phyloP scores from a whole-genome alignment of 2,113 vertebrate species.

The Leucoraja erinaceus region DNA sequence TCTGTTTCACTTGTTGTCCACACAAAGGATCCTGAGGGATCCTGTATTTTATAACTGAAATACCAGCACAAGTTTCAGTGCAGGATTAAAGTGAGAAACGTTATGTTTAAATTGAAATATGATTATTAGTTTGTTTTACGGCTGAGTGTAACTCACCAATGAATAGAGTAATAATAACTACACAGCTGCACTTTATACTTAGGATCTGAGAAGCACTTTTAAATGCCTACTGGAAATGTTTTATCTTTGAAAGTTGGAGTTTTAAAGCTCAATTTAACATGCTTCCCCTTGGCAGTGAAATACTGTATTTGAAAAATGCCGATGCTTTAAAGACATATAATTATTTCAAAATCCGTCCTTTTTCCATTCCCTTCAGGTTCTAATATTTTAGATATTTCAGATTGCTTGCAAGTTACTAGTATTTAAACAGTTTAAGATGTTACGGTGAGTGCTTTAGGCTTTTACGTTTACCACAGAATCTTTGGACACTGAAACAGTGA shows the following conservation, averaged over 20 bases:
- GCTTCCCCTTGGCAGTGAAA: constrained; percentile 26
- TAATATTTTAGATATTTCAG: constrained; percentile 45
- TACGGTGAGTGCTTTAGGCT: constrained; percentile 63
- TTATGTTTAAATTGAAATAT: neutral
- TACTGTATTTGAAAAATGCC: constrained; percentile 21
- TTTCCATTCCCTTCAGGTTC: constrained; percentile 41
- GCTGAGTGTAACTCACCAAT: neutral
- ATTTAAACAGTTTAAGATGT: constrained; percentile 62
- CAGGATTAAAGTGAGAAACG: neutral
- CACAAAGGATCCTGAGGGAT: neutral
- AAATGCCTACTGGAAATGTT: constrained; percentile 22
- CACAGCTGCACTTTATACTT: constrained; percentile 13
- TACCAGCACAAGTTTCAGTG: neutral
- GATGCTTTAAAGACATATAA: constrained; percentile 34
- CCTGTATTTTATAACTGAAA: neutral
- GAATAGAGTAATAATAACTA: constrained; percentile 6
- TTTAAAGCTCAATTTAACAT: constrained; percentile 26
- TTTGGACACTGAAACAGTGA: constrained; percentile 62
- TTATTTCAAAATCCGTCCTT: constrained; percentile 22
- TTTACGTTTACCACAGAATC: constrained; percentile 58
- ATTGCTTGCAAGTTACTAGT: constrained; percentile 47
- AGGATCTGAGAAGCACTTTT: neutral
- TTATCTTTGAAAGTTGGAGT: constrained; percentile 29
- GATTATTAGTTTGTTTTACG: neutral
- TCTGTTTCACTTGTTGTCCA: constrained; percentile 22